Base-by-base conservation (phyloP, 2,888 invertebrate genomes). In the Bhutanitis thaidina region DNA sequence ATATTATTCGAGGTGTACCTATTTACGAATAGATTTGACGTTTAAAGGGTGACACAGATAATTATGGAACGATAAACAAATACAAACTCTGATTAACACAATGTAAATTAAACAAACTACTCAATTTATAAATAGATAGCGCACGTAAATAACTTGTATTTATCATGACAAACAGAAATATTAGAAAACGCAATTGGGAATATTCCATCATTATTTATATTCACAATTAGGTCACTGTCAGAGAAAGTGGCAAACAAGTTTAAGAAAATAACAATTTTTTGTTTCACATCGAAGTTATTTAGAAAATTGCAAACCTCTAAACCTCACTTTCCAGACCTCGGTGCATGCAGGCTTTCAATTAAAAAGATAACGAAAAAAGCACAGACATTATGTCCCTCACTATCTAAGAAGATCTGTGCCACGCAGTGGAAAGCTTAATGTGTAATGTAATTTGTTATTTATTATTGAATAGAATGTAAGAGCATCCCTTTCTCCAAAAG, bases 41-140 rank as follows among this genome's bases (percentile, higher is more conserved):
- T 7, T 34, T 34, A 34, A 29, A 34, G 20, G 7, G 20, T 50
- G 13, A 49, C n/a, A 46, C 10, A 37, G 40, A 35, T 41, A 35
- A 41, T 40, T 35, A 41, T 39, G 46, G 43, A 47, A 51, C 39
- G 35, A 40, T 14, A 40, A 40, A 39, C 13, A 39, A 44, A 30
- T 14, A 36, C 12, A 45, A 47, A 43, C 27, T 43, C 12, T 38
- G 27, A 43, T 47, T 34, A 47, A 36, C 20, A 43, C 43, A 38
- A 15, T 25, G 43, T 52, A 43, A 37, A 38, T 32, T 34, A 44
- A 49, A 39, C 14, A 41, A 15, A 30, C 32, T 43, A 43, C 27
- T 46, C 12, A 52, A 52, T 43, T 52, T 27, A 43, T 47, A 43
- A 46, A 46, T 46, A 51, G 37, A 49, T 34, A 44, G 25, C n/a